phyloP scores from a whole-genome alignment of 2,113 vertebrate species.

The Ophiodon elongatus region DNA sequence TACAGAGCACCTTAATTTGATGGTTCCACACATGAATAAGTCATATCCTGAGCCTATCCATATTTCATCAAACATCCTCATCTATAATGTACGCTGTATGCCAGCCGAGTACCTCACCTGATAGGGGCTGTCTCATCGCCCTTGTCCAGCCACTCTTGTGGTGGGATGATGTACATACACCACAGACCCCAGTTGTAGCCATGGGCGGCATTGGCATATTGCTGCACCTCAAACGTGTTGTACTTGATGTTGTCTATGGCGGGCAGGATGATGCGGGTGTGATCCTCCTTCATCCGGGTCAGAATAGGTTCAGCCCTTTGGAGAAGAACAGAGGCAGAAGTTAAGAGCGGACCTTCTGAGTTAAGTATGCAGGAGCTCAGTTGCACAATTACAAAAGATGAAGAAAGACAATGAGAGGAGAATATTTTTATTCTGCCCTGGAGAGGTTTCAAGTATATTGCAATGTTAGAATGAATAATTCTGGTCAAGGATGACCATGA shows the following conservation, averaged over 20 bases:
- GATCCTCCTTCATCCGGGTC: constrained; percentile 92
- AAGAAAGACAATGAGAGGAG: not conserved
- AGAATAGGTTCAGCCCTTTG: constrained; percentile 94
- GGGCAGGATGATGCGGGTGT: constrained; percentile 92
- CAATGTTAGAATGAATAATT: constrained; percentile 20
- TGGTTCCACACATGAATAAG: constrained; percentile 74
- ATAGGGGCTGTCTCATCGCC: constrained; percentile 97
- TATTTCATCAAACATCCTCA: constrained; percentile 80
- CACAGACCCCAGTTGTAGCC: constrained; percentile 99
- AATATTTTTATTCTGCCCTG: constrained; percentile 31
- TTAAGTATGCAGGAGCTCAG: not conserved
- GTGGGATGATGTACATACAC: constrained; percentile 99
- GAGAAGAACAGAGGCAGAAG: constrained; percentile 15
- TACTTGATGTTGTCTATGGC: constrained; percentile 99
- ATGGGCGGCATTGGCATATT: constrained; percentile 95
- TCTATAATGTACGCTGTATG: constrained; percentile 68
- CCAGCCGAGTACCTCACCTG: constrained; percentile 85
- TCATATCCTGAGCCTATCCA: constrained; percentile 72
- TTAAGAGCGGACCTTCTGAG: constrained; percentile 20
- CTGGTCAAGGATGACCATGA: not conserved
- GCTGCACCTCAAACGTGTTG: constrained; percentile 98
- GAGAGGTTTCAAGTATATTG: constrained; percentile 19
- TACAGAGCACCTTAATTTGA: constrained; percentile 54
- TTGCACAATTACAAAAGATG: not conserved
- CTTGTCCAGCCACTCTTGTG: constrained; percentile 96